These are phyloP conservation scores for Bombyx huttoni DNA, from an alignment of 2,888 invertebrate species.

Conservation along the genomic window DNA sequence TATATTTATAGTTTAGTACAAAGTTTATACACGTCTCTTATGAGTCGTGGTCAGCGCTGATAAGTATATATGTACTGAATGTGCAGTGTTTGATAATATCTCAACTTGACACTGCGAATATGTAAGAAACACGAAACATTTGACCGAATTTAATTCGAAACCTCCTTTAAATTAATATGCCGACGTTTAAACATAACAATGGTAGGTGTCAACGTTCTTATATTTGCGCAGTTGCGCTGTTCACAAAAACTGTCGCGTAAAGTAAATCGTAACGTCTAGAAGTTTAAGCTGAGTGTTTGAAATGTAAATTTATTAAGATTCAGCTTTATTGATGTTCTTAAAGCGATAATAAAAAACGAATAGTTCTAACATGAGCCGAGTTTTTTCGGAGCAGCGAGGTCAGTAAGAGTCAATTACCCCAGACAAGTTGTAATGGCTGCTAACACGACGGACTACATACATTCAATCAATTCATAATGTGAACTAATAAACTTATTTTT, in stretches of 20 bases:
- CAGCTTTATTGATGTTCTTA: background rate
- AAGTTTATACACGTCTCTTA: no score
- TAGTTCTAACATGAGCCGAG: slow-evolving; percentile 38
- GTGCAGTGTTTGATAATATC: no score
- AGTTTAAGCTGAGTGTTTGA: background rate
- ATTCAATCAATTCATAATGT: background rate
- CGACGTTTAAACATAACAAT: background rate
- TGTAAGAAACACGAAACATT: background rate
- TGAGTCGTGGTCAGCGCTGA: no score
- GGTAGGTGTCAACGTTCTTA: background rate
- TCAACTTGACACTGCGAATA: no score
- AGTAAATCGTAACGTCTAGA: background rate
- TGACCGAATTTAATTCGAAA: background rate
- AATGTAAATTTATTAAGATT: background rate
- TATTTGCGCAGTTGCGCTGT: background rate
- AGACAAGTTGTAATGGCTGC: slow-evolving; percentile 31
- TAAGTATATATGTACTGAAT: no score
- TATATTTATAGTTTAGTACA: no score
- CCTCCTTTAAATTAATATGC: background rate
- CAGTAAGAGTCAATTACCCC: slow-evolving; percentile 78
- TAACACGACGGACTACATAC: slow-evolving; percentile 5
- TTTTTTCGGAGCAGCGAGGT: slow-evolving; percentile 69
- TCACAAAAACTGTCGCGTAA: background rate
- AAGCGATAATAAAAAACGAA: slow-evolving; percentile 15
- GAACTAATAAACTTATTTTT: background rate